Base-by-base conservation (phyloP, 2,888 invertebrate genomes). In the Zelleria hepariella region DNA sequence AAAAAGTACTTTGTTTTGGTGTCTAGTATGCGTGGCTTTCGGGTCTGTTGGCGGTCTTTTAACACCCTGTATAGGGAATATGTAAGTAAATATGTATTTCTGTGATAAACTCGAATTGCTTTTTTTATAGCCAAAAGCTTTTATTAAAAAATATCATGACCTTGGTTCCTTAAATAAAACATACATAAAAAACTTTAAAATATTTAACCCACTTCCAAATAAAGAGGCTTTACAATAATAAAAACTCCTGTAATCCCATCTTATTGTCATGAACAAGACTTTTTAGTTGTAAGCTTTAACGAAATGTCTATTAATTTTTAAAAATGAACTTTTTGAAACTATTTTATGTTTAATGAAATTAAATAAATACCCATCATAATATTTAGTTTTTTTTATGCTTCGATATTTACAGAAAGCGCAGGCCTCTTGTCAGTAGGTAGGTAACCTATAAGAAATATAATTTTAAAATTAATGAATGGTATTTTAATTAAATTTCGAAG, bases 91-190 rank as follows among this genome's bases (percentile, higher is more conserved):
- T 57, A 57, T 47, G 47, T 24, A 18, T 57, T 48, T 47, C 48
- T 49, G 48, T 59, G 53, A 57, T 62, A 64, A 52, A 65, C 20
- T 20, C 23, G 20, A 21, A 51, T 51, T 51, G 23, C 3, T 51
- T 51, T 51, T 10, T 5, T 18, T 51, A 51, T 51, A 20, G 6
- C 21, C 23, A 20, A 51, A 51, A 6, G 6, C 23, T 51, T 49
- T 51, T 51, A 51, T 42, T 3, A 42, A 42, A 15, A 10, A 15
- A 7, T 42, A 15, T 42, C n/a, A n/a, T 42, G 10, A 2, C 15
- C 32, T 5, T 10, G 32, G 3, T 32, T 42, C 32, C 32, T 10
- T 32, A 10, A 32, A 32, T 32, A 32, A 15, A 42, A 42, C 15
- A 15, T 15, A 15, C n/a, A n/a, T n/a, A 15, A 42, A 42, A 42